phyloP scores from a whole-genome alignment of 2,888 invertebrate species.

The Tiliacea aurago region DNA sequence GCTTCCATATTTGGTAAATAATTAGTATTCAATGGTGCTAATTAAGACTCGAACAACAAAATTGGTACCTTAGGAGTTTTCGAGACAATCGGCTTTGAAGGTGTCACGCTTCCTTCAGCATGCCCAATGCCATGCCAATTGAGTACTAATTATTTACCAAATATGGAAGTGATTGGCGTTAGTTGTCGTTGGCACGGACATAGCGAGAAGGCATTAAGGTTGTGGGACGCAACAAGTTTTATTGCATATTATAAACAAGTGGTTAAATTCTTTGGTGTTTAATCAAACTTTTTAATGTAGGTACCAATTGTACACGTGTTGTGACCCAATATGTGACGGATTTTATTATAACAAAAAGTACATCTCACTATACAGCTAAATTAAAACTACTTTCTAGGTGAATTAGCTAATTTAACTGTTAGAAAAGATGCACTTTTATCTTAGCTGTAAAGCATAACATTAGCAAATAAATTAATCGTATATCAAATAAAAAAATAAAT shows the following conservation, averaged over 20 bases:
- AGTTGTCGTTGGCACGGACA: too few relatives aligned
- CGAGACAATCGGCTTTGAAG: too few relatives aligned
- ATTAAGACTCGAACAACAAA: too few relatives aligned
- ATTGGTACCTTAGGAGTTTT: too few relatives aligned
- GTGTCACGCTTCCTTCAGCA: too few relatives aligned
- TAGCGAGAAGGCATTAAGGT: background rate
- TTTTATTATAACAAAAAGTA: conserved; percentile 31
- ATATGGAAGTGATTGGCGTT: too few relatives aligned
- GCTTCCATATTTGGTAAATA: too few relatives aligned
- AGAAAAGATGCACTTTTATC: conserved; percentile 21
- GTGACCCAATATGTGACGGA: background rate
- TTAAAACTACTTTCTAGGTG: conserved; percentile 8
- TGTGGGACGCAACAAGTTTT: background rate
- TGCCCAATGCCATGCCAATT: too few relatives aligned
- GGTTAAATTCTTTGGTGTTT: background rate
- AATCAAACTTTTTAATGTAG: background rate
- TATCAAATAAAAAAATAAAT: conserved; percentile 45
- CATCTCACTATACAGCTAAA: conserved; percentile 36
- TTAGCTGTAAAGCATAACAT: conserved; percentile 38
- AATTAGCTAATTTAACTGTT: conserved; percentile 20
- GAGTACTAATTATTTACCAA: too few relatives aligned
- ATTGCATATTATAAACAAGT: background rate
- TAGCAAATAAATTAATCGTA: conserved; percentile 52
- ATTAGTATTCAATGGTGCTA: too few relatives aligned
- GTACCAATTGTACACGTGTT: conserved; percentile 3